Evolutionary conservation across 2,888 invertebrate species (phyloP).

Genomic region (Pristionchus exspectatus): DNA sequence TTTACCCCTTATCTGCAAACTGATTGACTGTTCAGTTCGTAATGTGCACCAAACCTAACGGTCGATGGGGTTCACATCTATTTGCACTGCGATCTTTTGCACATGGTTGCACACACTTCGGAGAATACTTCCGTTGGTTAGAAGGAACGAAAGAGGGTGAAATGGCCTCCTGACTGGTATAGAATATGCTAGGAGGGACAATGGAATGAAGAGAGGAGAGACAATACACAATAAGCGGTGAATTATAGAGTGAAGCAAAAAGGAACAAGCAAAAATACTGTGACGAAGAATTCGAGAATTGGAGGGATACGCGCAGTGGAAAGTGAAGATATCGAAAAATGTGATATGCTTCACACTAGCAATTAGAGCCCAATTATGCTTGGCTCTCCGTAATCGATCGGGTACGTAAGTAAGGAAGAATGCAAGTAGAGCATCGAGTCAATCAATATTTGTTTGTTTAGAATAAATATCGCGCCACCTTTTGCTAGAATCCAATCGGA

Average conservation of each 20-base stretch:
- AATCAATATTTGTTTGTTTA: neutral
- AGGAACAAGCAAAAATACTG: neutral
- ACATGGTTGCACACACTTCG: neutral
- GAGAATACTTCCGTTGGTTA: slow-evolving; percentile 48
- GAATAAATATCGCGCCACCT: too few relatives aligned
- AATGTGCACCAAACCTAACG: neutral
- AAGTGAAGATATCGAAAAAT: neutral
- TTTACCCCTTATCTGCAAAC: neutral
- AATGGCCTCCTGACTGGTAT: neutral
- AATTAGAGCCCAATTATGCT: too few relatives aligned
- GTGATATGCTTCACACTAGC: too few relatives aligned
- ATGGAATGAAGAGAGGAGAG: slow-evolving; percentile 19
- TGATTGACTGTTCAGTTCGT: neutral
- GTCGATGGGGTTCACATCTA: neutral
- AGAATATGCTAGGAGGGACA: neutral
- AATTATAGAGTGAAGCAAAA: neutral
- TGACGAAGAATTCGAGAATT: neutral
- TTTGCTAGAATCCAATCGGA: too few relatives aligned
- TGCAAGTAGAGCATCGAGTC: neutral
- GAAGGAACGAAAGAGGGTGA: neutral
- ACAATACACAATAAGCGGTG: neutral
- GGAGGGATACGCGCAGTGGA: neutral
- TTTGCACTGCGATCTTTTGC: slow-evolving; percentile 22
- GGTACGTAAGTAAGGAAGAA: neutral
- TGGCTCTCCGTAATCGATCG: too few relatives aligned